Evolutionary conservation across 2,113 vertebrate species (phyloP), one percentile per base, ranked within the genome.

Genomic region (Procavia capensis): DNA sequence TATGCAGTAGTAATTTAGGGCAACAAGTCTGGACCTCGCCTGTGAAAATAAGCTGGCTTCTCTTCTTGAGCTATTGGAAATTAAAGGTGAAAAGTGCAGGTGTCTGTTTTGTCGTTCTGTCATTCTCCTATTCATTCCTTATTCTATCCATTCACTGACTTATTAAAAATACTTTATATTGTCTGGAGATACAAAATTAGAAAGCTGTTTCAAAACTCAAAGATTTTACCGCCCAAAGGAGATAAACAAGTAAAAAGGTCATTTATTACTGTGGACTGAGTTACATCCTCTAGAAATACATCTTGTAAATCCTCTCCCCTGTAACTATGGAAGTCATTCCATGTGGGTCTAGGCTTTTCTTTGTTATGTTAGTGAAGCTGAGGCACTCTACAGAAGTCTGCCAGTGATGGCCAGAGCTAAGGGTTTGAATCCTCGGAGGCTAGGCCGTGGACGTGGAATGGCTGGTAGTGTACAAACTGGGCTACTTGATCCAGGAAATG

Each of bases 31-130:
- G 78, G 61, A 59, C 63, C 5, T 88, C 43, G n/a, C 36, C 66
- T 89, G 68, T 79, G 70, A 91, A 91, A 45, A 11, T 84, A 78
- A 79, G 29, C 74, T 91, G 39, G 34, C 64, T 93, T 84, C 68
- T 41, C 76, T 72, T 84, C 54, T 57, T 72, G 39, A 89, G 45
- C 45, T 66, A 75, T 85, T 64, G 54, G 22, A 76, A 94, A 68
- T 39, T 27, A 75, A 82, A 22, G 45, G 27, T 16, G 36, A 70
- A 75, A 82, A 45, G 79, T 95, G 64, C 2, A 72, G 36, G 61
- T 13, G 31, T 79, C n/a, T 84, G 45, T 70, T 93, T 76, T 81
- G 83, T 64, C 68, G 54, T 86, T 86, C 43, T 27, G 76, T 41
- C 29, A 43, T 72, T 91, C 64, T 9, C 36, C 89, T 29, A 34